A percentile compares a stretch with the other conserved stretches of the same genome.
Evolutionary conservation across 2,888 invertebrate species (phyloP).

Genomic region (Tolmerus cingulatus): DNA sequence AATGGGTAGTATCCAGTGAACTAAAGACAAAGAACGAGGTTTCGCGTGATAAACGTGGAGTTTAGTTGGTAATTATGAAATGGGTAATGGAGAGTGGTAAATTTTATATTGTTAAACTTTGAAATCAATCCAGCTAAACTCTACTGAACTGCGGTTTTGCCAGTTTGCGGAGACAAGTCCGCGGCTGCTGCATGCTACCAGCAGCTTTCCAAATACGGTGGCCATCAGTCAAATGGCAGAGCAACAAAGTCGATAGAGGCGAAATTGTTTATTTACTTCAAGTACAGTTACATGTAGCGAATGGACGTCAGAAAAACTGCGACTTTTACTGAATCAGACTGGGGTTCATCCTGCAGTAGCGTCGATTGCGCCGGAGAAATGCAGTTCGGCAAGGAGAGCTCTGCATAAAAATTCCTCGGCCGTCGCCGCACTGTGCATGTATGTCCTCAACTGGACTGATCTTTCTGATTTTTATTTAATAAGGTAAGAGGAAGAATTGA

Average conservation of each 20-base stretch:
- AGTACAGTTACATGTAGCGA: slow-evolving; percentile 25
- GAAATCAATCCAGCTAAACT: not conserved
- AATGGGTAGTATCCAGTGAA: not conserved
- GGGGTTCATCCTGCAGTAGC: not conserved
- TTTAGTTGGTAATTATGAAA: not conserved
- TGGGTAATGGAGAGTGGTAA: not conserved
- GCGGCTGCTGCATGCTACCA: not conserved
- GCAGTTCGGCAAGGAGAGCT: not conserved
- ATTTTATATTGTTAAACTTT: not conserved
- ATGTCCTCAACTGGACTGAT: slow-evolving; percentile 34
- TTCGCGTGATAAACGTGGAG: not conserved
- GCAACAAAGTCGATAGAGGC: not conserved
- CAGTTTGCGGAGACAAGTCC: not conserved
- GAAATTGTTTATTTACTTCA: slow-evolving; percentile 6
- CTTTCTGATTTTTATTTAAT: slow-evolving; percentile 40
- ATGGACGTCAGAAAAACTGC: not conserved
- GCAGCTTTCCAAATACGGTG: not conserved
- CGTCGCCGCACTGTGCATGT: not conserved
- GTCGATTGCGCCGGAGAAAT: not conserved
- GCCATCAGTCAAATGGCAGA: slow-evolving; percentile 8
- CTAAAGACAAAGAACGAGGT: not conserved
- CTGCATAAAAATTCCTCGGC: not conserved
- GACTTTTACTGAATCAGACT: slow-evolving; percentile 6
- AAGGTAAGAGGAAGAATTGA: slow-evolving; percentile 40
- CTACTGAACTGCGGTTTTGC: not conserved